Conservation (phyloP, 2,888 invertebrate genomes). For the Leucophenga maculata region DNA sequence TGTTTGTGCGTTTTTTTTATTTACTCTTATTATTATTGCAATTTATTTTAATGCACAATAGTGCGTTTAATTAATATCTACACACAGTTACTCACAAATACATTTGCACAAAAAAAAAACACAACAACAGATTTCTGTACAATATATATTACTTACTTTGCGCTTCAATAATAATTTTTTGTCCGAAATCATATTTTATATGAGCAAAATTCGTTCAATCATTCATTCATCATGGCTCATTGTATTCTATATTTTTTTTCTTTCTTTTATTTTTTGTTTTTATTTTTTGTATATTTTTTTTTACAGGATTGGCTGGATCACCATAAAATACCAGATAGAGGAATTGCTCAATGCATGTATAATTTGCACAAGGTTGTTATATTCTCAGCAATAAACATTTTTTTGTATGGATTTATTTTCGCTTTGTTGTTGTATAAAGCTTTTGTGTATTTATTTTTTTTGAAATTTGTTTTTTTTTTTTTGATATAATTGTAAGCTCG, state of each 20-base stretch:
- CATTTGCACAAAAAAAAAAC: background rate
- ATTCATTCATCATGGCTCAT: slow-evolving; percentile 24
- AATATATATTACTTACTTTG: slow-evolving; percentile 41
- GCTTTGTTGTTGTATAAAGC: slow-evolving; percentile 33
- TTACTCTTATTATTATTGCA: too few species aligned
- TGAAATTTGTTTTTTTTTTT: slow-evolving; percentile 13
- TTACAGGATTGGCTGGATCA: slow-evolving; percentile 73
- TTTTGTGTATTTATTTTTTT: slow-evolving; percentile 39
- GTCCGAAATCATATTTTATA: too few species aligned
- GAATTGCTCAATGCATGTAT: slow-evolving; percentile 73
- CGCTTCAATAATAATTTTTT: slow-evolving; percentile 49
- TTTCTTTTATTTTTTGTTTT: slow-evolving; percentile 31
- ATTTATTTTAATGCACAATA: slow-evolving; percentile 35
- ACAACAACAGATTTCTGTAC: slow-evolving; percentile 37
- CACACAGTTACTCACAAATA: slow-evolving; percentile 18
- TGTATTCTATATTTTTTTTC: slow-evolving; percentile 1
- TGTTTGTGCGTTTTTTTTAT: too few species aligned
- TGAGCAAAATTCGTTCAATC: slow-evolving; percentile 5
- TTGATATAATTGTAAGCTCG: slow-evolving; percentile 10
- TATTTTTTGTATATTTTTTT: slow-evolving; percentile 51
- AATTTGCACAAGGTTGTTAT: slow-evolving; percentile 72
- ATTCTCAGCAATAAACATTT: background rate
- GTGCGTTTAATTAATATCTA: slow-evolving; percentile 53
- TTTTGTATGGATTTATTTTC: slow-evolving; percentile 38
- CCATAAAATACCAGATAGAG: slow-evolving; percentile 71